These are phyloP conservation scores for Pristionchus entomophagus DNA, from an alignment of 2,888 invertebrate genomes.

Conservation along the genomic window DNA sequence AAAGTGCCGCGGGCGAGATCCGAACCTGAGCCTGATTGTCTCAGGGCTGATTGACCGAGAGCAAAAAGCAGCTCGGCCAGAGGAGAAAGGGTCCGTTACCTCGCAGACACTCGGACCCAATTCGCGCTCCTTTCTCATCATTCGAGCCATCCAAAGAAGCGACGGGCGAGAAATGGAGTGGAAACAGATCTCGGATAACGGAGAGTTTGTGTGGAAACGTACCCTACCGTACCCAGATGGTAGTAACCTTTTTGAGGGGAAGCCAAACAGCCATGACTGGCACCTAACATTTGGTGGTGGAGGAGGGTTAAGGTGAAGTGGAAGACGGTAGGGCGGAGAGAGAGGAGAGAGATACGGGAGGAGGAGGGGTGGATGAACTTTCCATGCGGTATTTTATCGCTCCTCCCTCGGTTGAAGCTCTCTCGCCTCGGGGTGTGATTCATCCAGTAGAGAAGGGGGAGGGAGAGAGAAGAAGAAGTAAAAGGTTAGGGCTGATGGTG, in stretches of 20 bases:
- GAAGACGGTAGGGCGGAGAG: slow-evolving; percentile 9
- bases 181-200: neutral
- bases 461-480: slow-evolving; percentile 7
- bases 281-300: neutral
- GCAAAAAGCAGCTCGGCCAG: slow-evolving; percentile 9
- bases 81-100: neutral
- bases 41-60: neutral
- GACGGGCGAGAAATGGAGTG: slow-evolving; percentile 26
- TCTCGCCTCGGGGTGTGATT: neutral
- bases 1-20: too few relatives aligned
- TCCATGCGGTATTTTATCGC: slow-evolving; percentile 29
- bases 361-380: slow-evolving; percentile 21
- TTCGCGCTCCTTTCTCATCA: neutral
- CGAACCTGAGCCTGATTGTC: too few relatives aligned
- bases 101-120: neutral
- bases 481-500: neutral
- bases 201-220: neutral
- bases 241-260: neutral
- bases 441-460: slow-evolving; percentile 1
- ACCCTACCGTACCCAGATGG: neutral
- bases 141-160: slow-evolving; percentile 12
- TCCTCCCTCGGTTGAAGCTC: slow-evolving; percentile 10
- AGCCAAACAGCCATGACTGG: slow-evolving; percentile 24
- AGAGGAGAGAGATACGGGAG: neutral
- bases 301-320: slow-evolving; percentile 2